phyloP scores from a whole-genome alignment of 1,140 invertebrate species.

The Drosophila suzukii region DNA sequence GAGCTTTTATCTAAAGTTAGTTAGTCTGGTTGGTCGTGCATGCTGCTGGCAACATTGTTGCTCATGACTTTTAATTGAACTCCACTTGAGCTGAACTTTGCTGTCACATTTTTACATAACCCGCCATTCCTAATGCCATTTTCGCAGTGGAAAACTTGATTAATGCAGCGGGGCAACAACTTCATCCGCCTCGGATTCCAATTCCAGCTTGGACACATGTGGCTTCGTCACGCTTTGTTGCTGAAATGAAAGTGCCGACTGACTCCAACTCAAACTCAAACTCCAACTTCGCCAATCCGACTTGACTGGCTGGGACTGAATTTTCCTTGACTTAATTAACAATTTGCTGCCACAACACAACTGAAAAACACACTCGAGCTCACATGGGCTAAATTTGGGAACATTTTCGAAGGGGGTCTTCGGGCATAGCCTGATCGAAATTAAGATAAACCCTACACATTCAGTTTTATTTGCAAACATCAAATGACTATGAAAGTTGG shows the following conservation, averaged over 20 bases:
- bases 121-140: constrained; percentile 43
- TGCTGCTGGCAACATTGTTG: constrained; percentile 41
- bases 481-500: too few relatives aligned
- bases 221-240: constrained; percentile 69
- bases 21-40: constrained; percentile 32
- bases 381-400: background rate
- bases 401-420: background rate
- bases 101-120: constrained; percentile 62
- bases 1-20: constrained; percentile 24
- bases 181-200: constrained; percentile 49
- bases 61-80: constrained; percentile 63
- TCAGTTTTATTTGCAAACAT: too few relatives aligned
- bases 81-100: constrained; percentile 54
- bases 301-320: constrained; percentile 40
- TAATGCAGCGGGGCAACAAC: constrained; percentile 60
- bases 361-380: constrained; percentile 9
- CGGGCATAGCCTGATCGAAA: too few relatives aligned
- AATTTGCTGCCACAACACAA: constrained; percentile 59
- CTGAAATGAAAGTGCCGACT: constrained; percentile 67
- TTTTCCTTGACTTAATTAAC: constrained; percentile 70
- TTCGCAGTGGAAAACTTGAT: constrained; percentile 52
- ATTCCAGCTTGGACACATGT: constrained; percentile 50
- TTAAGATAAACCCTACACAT: too few relatives aligned
- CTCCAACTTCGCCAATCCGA: constrained; percentile 3
- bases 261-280: too few relatives aligned